These are phyloP conservation scores for Xenopus borealis DNA, from an alignment of 2,113 vertebrate genomes.

Conservation along the genomic window DNA sequence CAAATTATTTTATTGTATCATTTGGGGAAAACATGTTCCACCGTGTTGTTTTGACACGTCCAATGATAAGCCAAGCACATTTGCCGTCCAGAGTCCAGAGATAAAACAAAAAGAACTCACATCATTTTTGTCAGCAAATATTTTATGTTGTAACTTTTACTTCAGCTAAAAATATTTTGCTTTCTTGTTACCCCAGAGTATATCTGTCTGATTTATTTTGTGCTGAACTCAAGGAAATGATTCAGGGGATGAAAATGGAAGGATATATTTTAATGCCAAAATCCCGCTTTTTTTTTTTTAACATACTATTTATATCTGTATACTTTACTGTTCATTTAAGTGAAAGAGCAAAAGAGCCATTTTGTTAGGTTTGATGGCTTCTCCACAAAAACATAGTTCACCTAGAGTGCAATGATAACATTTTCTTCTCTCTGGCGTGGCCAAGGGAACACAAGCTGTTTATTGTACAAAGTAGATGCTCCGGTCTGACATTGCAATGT, in stretches of 20 bases:
- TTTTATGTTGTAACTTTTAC: neutral
- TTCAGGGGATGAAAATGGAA: neutral
- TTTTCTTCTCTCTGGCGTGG: no score
- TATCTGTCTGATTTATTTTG: slow-evolving; percentile 3
- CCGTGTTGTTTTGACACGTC: neutral
- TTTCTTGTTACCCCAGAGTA: slow-evolving; percentile 3
- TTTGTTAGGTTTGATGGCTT: neutral
- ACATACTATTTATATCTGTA: neutral
- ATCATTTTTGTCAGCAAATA: neutral
- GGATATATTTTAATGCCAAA: neutral
- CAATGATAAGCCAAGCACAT: slow-evolving; percentile 2
- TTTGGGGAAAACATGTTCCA: neutral
- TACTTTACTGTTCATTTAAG: neutral
- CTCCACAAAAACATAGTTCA: slow-evolving; percentile 14
- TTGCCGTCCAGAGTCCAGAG: neutral
- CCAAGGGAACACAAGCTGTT: no score
- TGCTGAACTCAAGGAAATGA: slow-evolving; percentile 1
- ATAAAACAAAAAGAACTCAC: neutral
- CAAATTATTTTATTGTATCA: slow-evolving; percentile 1
- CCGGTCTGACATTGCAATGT: no score
- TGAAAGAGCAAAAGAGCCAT: neutral
- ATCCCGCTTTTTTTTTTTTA: neutral
- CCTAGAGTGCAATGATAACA: neutral
- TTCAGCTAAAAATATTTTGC: neutral
- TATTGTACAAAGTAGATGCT: no score